Conservation (phyloP, 2,113 vertebrate genomes). For the Lycaon pictus region DNA sequence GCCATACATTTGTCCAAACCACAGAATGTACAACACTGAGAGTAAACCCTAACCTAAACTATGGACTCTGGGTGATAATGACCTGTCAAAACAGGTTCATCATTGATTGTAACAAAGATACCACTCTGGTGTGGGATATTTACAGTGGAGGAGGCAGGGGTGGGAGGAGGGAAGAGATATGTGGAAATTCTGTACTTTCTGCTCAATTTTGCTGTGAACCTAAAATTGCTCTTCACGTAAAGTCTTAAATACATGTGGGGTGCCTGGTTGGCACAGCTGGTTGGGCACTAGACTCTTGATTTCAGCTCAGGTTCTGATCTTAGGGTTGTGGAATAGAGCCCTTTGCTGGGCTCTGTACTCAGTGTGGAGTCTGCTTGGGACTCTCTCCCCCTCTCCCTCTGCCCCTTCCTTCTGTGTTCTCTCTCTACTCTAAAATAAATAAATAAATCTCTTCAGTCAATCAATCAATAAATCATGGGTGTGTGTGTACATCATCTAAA, state of each 20-base stretch:
- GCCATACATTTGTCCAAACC: not conserved
- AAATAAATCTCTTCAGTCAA: not conserved
- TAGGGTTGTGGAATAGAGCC: no score
- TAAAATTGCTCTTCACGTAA: not conserved
- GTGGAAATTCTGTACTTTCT: not conserved
- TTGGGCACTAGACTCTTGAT: no score
- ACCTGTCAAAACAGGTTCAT: not conserved
- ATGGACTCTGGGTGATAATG: not conserved
- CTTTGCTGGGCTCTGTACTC: no score
- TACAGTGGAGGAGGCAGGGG: not conserved
- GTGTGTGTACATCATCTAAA: not conserved
- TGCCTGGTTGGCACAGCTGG: not conserved
- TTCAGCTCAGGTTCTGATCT: no score
- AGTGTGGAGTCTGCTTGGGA: no score
- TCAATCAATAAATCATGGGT: no score
- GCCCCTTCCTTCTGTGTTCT: no score
- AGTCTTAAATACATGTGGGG: not conserved
- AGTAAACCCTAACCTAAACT: not conserved
- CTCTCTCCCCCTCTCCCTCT: no score
- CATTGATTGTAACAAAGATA: not conserved
- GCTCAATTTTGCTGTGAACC: not conserved
- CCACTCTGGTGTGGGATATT: not conserved
- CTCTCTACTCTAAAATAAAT: no score
- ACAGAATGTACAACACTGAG: not conserved
- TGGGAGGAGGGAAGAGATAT: no score